Evolutionary conservation across 2,113 vertebrate species (phyloP).

Genomic region (Lanius collurio): DNA sequence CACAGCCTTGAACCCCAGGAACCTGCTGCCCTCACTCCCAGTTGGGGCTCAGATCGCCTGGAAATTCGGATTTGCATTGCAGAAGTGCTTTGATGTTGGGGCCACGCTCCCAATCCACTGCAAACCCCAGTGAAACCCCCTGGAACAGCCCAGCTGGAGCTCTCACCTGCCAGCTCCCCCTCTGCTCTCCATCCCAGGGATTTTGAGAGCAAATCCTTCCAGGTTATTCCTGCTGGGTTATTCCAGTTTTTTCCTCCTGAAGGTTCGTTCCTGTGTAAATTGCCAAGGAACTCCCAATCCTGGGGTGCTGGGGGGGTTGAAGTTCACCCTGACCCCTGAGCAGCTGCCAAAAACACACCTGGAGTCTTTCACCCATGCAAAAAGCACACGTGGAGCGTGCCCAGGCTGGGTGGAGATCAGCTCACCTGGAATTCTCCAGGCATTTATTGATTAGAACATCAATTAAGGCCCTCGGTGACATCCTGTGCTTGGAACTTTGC

Average conservation of each 20-base stretch:
- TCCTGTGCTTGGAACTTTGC: not conserved
- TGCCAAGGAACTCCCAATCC: not conserved
- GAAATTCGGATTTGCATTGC: not conserved
- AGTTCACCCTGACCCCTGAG: not conserved
- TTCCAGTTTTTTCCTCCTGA: not conserved
- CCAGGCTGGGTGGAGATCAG: not conserved
- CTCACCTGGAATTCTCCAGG: not conserved
- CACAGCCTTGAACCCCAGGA: not conserved
- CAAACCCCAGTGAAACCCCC: not conserved
- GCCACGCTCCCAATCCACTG: not conserved
- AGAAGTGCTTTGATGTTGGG: not conserved
- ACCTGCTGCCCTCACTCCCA: not conserved
- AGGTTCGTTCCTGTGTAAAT: rapidly evolving
- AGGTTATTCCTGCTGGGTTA: not conserved
- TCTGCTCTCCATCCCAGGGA: not conserved
- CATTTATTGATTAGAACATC: not conserved
- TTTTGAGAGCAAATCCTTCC: not conserved
- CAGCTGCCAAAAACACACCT: not conserved
- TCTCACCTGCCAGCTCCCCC: not conserved
- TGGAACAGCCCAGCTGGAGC: not conserved
- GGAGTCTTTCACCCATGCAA: not conserved
- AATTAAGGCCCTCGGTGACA: not conserved
- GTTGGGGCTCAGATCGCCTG: not conserved
- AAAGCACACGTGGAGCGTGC: not conserved
- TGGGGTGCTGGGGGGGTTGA: rapidly evolving